phyloP scores from a whole-genome alignment of 64 coral and sea anemone genomes.

The Exaiptasia diaphana region DNA sequence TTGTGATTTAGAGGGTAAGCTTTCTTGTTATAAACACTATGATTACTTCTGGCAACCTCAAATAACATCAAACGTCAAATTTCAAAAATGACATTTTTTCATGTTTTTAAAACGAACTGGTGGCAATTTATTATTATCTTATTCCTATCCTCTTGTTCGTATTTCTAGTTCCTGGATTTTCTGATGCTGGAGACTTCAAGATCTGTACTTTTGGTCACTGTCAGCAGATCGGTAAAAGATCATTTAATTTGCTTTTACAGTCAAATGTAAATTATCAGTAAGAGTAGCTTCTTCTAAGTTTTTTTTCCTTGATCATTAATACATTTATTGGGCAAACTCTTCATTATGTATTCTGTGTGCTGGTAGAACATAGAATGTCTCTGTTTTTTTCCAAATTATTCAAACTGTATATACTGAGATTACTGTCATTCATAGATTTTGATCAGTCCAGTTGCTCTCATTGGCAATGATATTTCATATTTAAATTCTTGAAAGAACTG shows the following conservation, averaged over 20 bases:
- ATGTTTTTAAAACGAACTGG: not conserved
- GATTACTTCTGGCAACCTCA: not conserved
- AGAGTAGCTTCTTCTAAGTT: too few relatives aligned
- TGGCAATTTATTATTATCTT: not conserved
- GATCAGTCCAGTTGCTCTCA: too few relatives aligned
- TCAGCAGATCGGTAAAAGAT: slow-evolving; percentile 86
- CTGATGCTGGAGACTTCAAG: slow-evolving; percentile 64
- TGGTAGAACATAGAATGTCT: too few relatives aligned
- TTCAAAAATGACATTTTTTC: slow-evolving; percentile 2
- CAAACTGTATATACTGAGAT: too few relatives aligned
- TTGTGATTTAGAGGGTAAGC: slow-evolving; percentile 70
- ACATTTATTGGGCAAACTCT: slow-evolving; percentile 31
- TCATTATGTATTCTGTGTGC: slow-evolving; percentile 26
- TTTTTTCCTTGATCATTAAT: slow-evolving; percentile 31
- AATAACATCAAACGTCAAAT: not conserved
- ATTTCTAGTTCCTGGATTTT: slow-evolving; percentile 76
- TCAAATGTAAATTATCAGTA: too few relatives aligned
- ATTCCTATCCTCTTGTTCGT: not conserved
- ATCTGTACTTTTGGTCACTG: slow-evolving; percentile 81
- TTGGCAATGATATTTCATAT: too few relatives aligned
- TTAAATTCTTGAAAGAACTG: too few relatives aligned
- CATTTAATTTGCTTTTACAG: too few relatives aligned
- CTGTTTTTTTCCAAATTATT: too few relatives aligned
- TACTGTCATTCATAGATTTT: too few relatives aligned
- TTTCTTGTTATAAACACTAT: not conserved